Percentiles rank a stretch among this genome's conserved stretches.
These are phyloP conservation scores for Hiodon tergisus DNA, from an alignment of 2,113 vertebrate genomes.

Conservation along the genomic window DNA sequence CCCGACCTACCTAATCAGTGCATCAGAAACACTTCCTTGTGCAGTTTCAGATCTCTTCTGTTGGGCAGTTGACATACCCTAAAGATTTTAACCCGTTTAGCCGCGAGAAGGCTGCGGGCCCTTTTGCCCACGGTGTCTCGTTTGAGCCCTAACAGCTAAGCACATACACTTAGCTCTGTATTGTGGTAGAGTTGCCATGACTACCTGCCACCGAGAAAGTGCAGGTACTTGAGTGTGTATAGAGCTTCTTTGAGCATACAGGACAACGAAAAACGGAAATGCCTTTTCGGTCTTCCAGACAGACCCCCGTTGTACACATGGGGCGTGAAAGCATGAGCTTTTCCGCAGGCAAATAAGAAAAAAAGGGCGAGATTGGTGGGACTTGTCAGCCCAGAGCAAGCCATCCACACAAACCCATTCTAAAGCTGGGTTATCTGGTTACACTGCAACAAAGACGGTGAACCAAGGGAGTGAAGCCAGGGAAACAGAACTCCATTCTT, in stretches of 20 bases:
- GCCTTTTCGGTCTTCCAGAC: neutral
- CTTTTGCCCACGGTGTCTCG: neutral
- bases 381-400: neutral
- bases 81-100: neutral
- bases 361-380: neutral
- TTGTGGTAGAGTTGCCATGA: neutral
- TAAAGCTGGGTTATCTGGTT: conserved; percentile 1
- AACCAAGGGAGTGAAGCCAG: neutral
- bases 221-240: conserved; percentile 47
- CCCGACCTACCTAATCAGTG: neutral
- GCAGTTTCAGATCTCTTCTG: neutral
- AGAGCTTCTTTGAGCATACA: conserved; percentile 12
- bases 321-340: neutral
- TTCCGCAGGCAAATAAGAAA: neutral
- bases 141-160: neutral
- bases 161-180: neutral
- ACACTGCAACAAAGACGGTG: neutral
- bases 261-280: neutral
- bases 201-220: neutral
- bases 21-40: neutral
- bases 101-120: neutral
- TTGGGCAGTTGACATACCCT: neutral
- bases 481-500: neutral
- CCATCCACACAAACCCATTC: neutral
- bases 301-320: neutral